These are phyloP conservation scores for Gallinago solitaria DNA, from an alignment of 2,797 vertebrate species.

Conservation along the genomic window DNA sequence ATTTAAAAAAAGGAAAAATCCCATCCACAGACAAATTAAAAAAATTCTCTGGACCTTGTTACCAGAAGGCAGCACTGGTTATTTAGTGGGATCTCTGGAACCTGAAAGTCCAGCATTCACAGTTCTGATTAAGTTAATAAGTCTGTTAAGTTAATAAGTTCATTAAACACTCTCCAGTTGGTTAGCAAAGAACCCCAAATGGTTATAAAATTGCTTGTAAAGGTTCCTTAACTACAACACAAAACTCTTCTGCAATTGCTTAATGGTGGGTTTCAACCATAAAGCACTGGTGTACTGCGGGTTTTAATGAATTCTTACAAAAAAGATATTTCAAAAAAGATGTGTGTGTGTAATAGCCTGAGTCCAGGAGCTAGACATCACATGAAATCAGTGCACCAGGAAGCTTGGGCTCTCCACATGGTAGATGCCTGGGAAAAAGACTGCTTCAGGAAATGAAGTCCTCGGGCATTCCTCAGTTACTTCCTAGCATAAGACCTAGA, in stretches of 20 bases:
- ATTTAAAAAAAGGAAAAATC: neutral
- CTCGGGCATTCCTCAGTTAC: neutral
- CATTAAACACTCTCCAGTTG: slow-evolving; percentile 69
- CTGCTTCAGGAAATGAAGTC: neutral
- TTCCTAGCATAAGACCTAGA: neutral
- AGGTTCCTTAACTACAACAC: neutral
- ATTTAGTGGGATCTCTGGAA: neutral
- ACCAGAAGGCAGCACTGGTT: neutral
- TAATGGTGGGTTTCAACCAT: slow-evolving; percentile 51
- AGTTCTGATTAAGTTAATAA: neutral
- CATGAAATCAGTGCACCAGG: neutral
- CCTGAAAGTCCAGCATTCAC: neutral
- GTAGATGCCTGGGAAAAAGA: neutral
- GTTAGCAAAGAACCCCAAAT: slow-evolving; percentile 70
- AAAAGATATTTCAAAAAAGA: neutral
- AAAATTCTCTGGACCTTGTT: neutral
- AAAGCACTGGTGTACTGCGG: neutral
- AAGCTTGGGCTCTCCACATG: neutral
- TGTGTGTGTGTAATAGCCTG: neutral
- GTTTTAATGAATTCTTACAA: neutral
- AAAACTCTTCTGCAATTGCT: neutral
- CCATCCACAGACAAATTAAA: neutral
- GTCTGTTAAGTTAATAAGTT: too few relatives aligned
- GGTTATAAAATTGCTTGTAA: slow-evolving; percentile 1
- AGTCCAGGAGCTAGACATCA: neutral